Base-by-base conservation (phyloP, 2,888 invertebrate species). In the Elmis aenea region DNA sequence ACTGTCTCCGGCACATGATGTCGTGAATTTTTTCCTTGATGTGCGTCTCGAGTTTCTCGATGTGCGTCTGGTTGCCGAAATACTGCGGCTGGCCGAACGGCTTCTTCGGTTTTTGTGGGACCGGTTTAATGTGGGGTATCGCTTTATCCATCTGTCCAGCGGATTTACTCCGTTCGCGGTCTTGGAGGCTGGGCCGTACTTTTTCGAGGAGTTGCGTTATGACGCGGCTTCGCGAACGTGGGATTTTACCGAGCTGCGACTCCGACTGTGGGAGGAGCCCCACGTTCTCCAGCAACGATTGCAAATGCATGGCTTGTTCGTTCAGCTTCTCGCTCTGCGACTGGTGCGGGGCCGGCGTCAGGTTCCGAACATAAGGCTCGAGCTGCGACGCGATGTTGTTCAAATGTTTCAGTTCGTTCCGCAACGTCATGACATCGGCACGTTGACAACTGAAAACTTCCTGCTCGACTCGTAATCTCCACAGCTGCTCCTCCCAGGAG, bases 401-500 rank as follows among this genome's bases (percentile, higher is more conserved):
- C 44, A 83, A 61, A 50, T 80, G 78, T 52, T 79, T 78, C 48
- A 80, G 73, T 58, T 83, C 82, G 41, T 76, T 76, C 33, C 78
- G 72, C 38, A 83, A 61, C 26, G 77, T 72, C 46, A 77, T 68
- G 12, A 82, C 77, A 58, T 83, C 81, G 45, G 79, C 79, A 60
- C 81, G 72, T 71, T 82, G 73, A 38, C 67, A 67, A 41, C 66
- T 66, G 42, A 67, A 67, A 2, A 67, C 65, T 54, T 83, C 81
- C 59, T 84, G 83, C 60, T 85, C 84, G 4, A 81, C 73, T 27
- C 80, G 73, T 41, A 85, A 74, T 42, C 81, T 69, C 63, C 83
- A 81, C 13, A 83, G 62, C 52, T 82, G 81, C 54, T 83, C 83
- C 57, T 84, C 83, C 84, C 84, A 84, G 2, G 81, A 71, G 26